Conservation (phyloP, 2,797 vertebrate genomes). For the Danio aesculapii region DNA sequence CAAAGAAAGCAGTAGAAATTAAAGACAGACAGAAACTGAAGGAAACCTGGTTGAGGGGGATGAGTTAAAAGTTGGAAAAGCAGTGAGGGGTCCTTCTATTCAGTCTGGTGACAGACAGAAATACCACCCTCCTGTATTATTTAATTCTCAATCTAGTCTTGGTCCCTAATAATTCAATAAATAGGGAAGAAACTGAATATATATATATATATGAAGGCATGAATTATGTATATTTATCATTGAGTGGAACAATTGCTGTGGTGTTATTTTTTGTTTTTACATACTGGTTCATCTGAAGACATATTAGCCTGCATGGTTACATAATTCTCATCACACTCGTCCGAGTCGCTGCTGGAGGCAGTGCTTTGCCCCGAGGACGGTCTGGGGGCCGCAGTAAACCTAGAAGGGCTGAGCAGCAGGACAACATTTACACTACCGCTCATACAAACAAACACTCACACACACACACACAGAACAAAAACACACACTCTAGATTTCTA, state of each 20-base stretch:
- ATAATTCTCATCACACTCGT: slow-evolving; percentile 97
- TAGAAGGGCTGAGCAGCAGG: slow-evolving; percentile 92
- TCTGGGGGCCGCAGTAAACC: slow-evolving; percentile 92
- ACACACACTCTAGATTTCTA: slow-evolving; percentile 45
- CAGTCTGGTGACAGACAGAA: background rate
- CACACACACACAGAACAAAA: slow-evolving; percentile 19
- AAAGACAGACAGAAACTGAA: slow-evolving; percentile 29
- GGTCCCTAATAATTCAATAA: background rate
- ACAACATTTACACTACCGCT: slow-evolving; percentile 75
- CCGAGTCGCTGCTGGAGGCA: slow-evolving; percentile 98
- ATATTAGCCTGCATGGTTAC: slow-evolving; percentile 95
- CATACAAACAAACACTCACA: slow-evolving; percentile 53
- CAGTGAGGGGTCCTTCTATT: slow-evolving; percentile 79
- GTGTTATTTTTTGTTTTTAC: slow-evolving; percentile 75
- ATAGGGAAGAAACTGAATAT: background rate
- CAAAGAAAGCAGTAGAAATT: background rate
- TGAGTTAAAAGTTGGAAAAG: slow-evolving; percentile 53
- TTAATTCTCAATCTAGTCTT: background rate
- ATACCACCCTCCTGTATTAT: background rate
- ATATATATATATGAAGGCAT: slow-evolving; percentile 16
- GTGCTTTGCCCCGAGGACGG: slow-evolving; percentile 97
- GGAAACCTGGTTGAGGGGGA: slow-evolving; percentile 39
- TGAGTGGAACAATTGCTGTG: slow-evolving; percentile 63
- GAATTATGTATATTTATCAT: slow-evolving; percentile 28
- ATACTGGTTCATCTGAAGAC: slow-evolving; percentile 93